A percentile compares a stretch with the other conserved stretches of the same genome.
These are phyloP conservation scores for Callinectes sapidus DNA, from an alignment of 2,888 invertebrate genomes.

Conservation along the genomic window DNA sequence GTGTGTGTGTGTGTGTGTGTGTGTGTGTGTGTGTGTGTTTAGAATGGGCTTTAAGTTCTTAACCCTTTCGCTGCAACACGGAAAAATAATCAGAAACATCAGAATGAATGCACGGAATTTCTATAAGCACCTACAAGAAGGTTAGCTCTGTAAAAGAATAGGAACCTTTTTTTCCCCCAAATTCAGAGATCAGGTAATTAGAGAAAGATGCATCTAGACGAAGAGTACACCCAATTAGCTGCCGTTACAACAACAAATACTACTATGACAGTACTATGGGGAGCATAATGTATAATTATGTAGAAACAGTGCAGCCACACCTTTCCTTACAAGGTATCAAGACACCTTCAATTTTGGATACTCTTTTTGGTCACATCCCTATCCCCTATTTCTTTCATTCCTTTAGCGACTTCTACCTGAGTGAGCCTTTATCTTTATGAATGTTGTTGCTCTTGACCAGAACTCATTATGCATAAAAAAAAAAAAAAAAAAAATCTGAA, in stretches of 20 bases:
- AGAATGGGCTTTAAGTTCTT: not conserved
- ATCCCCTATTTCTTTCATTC: not conserved
- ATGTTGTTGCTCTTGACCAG: no score
- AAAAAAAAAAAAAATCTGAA: not conserved
- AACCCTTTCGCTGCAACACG: no score
- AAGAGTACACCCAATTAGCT: not conserved
- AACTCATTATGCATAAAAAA: no score
- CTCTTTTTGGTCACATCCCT: not conserved
- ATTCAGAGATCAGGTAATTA: no score
- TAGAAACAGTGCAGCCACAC: not conserved
- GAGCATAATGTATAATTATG: not conserved
- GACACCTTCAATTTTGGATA: not conserved
- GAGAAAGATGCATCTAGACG: no score
- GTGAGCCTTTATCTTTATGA: no score
- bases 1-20: not conserved
- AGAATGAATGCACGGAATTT: not conserved
- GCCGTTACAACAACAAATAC: not conserved
- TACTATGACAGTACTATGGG: not conserved
- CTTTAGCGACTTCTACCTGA: no score
- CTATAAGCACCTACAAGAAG: not conserved
- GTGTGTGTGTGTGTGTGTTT: not conserved
- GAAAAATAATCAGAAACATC: no score
- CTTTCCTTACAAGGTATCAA: not conserved
- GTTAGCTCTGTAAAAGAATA: no score
- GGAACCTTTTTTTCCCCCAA: no score